A percentile compares a stretch with the other conserved stretches of the same genome.
Evolutionary conservation across 1,140 invertebrate genomes (phyloP).

Genomic region (Lamellibrachia luymesi): DNA sequence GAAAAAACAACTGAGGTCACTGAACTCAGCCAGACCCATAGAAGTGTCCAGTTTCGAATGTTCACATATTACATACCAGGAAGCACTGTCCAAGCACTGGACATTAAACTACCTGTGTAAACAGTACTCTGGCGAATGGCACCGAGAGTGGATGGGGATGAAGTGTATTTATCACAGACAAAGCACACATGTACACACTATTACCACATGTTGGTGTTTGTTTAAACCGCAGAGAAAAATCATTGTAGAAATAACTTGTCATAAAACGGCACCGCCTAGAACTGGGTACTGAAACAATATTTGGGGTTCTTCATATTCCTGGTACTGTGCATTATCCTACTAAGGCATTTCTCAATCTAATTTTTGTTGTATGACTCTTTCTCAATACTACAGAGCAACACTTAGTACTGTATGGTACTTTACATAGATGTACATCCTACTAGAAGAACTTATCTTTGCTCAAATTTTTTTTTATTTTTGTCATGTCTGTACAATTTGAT

Average conservation of each 20-base stretch:
- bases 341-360: too few relatives aligned
- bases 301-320: too few relatives aligned
- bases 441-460: too few relatives aligned
- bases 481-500: too few relatives aligned
- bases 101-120: background rate
- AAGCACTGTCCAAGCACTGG: background rate
- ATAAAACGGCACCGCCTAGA: background rate
- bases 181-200: background rate
- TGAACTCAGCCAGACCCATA: background rate
- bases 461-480: too few relatives aligned
- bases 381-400: too few relatives aligned
- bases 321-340: too few relatives aligned
- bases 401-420: too few relatives aligned
- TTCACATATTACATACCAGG: background rate
- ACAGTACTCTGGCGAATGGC: background rate
- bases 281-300: background rate
- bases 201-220: background rate
- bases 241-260: background rate
- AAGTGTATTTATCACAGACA: background rate
- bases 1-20: background rate
- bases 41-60: background rate
- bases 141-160: background rate
- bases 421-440: too few relatives aligned
- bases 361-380: too few relatives aligned
- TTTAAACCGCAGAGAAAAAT: background rate